These are phyloP conservation scores for Orchesella cincta DNA, from an alignment of 1,140 invertebrate species.

Conservation along the genomic window DNA sequence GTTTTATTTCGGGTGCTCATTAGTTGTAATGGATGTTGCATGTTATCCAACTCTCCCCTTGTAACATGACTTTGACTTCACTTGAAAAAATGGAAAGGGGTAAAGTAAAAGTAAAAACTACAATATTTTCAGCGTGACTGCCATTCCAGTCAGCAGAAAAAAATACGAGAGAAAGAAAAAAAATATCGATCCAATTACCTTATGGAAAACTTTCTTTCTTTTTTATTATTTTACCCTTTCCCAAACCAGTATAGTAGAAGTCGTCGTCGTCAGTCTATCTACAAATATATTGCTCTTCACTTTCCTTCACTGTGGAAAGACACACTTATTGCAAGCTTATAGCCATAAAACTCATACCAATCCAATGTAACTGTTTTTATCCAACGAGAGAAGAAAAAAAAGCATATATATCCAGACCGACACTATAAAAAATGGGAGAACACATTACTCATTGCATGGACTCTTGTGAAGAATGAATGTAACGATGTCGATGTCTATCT, in stretches of 20 bases:
- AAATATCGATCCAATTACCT: conserved; percentile 46
- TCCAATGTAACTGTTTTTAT: neutral
- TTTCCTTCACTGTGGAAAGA: neutral
- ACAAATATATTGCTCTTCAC: neutral
- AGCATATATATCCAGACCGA: neutral
- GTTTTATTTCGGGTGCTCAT: conserved; percentile 33
- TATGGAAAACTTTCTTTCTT: conserved; percentile 38
- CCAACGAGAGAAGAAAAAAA: neutral
- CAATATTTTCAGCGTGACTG: conserved; percentile 39
- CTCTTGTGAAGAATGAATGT: neutral
- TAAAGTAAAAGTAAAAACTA: neutral
- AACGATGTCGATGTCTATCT: neutral
- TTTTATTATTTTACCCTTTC: no score
- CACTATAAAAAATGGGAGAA: neutral
- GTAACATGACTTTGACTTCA: neutral
- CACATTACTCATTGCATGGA: conserved; percentile 12
- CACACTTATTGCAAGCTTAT: neutral
- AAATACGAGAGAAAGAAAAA: conserved; percentile 2
- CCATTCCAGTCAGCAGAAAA: conserved; percentile 12
- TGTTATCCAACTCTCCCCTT: conserved; percentile 18
- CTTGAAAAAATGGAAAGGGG: neutral
- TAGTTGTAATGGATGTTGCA: conserved; percentile 45
- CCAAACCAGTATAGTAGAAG: no score
- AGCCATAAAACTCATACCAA: neutral
- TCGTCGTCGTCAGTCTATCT: neutral